Evolutionary conservation across 1,140 invertebrate genomes (phyloP).

Genomic region (Drosophila dunni): DNA sequence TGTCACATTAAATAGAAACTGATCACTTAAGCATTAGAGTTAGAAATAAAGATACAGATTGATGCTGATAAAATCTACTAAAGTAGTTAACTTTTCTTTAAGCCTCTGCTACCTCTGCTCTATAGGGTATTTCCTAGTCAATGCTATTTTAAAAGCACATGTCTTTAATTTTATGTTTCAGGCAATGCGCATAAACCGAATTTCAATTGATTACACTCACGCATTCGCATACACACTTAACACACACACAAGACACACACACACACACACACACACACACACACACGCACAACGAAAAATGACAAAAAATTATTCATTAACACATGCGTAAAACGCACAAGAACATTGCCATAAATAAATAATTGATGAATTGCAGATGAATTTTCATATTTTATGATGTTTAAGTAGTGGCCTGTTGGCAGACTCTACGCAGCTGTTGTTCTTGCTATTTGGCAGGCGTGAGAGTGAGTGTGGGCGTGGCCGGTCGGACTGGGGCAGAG

Average conservation of each 20-base stretch:
- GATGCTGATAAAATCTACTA: too few species aligned
- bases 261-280: conserved; percentile 13
- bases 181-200: conserved; percentile 57
- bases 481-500: conserved; percentile 10
- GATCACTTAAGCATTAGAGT: too few species aligned
- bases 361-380: conserved; percentile 83
- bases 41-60: too few species aligned
- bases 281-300: conserved; percentile 34
- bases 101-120: too few species aligned
- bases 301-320: conserved; percentile 81
- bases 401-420: conserved; percentile 60
- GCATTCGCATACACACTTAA: conserved; percentile 5
- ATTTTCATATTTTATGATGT: conserved; percentile 83
- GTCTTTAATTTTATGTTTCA: neutral
- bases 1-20: too few species aligned
- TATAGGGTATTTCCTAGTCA: conserved; percentile 3
- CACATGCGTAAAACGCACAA: conserved; percentile 78
- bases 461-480: neutral
- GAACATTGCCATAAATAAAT: conserved; percentile 81
- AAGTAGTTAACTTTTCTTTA: too few species aligned
- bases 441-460: neutral
- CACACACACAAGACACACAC: conserved; percentile 29
- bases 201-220: conserved; percentile 68
- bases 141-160: neutral
- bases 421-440: neutral